Evolutionary conservation across 2,113 vertebrate genomes (phyloP).

Genomic region (Corydoras maculifer): DNA sequence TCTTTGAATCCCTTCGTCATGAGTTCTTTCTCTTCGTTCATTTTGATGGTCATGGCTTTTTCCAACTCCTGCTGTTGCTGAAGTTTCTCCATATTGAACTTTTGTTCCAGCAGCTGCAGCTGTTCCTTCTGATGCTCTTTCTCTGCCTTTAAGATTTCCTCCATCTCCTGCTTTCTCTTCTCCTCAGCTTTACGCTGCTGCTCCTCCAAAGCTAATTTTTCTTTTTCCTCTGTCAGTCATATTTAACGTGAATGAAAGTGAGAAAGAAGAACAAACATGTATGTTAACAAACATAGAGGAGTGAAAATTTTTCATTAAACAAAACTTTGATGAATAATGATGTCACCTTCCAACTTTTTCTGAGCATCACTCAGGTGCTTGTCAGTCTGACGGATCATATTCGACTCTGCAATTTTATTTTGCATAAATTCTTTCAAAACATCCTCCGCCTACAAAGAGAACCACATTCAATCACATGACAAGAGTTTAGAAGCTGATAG

Average conservation of each 20-base stretch:
- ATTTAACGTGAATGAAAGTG: neutral
- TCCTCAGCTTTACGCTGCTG: constrained; percentile 36
- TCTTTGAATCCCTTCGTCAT: constrained; percentile 29
- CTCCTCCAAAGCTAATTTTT: constrained; percentile 21
- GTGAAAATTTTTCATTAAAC: neutral
- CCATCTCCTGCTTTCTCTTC: constrained; percentile 20
- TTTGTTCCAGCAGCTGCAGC: constrained; percentile 28
- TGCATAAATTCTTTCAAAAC: constrained; percentile 35
- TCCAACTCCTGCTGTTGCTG: constrained; percentile 31
- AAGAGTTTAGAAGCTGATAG: neutral
- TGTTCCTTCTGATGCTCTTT: constrained; percentile 29
- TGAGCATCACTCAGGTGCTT: constrained; percentile 27
- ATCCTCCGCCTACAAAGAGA: constrained; percentile 34
- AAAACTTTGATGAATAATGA: neutral
- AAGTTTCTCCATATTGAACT: constrained; percentile 38
- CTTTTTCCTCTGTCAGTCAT: constrained; percentile 29
- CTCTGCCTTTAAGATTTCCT: constrained; percentile 27
- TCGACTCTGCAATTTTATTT: constrained; percentile 24
- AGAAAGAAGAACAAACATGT: neutral
- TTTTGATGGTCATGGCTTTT: constrained; percentile 39
- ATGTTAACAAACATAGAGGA: neutral
- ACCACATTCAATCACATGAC: neutral
- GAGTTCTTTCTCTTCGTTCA: constrained; percentile 40
- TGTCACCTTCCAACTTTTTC: constrained; percentile 28
- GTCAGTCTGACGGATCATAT: constrained; percentile 36